These are phyloP conservation scores for Lagopus leucura DNA, from an alignment of 2,113 vertebrate genomes.

Conservation along the genomic window DNA sequence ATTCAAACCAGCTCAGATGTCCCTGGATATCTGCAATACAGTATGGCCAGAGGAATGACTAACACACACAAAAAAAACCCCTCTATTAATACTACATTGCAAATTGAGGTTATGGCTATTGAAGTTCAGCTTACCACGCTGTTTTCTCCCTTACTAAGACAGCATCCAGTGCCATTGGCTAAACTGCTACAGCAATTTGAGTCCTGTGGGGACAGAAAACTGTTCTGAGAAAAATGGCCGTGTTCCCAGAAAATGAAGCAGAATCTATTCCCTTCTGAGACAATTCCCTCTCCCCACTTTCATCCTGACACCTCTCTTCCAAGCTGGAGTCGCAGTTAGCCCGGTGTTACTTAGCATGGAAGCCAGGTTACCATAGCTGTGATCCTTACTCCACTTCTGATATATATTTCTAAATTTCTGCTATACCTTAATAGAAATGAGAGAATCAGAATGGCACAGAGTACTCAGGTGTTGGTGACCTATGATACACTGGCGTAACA, in stretches of 20 bases:
- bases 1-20: background rate
- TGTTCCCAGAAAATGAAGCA: background rate
- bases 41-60: background rate
- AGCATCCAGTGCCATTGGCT: constrained; percentile 79
- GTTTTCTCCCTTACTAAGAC: constrained; percentile 69
- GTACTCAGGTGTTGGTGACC: background rate
- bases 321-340: background rate
- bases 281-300: background rate
- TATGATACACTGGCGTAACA: background rate
- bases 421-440: background rate
- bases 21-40: background rate
- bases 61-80: background rate
- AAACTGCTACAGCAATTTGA: constrained; percentile 81
- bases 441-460: background rate
- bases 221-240: background rate
- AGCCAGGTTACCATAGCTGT: background rate
- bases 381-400: background rate
- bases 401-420: background rate
- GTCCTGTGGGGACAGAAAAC: constrained; percentile 61
- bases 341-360: background rate
- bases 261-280: background rate
- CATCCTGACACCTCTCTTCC: background rate
- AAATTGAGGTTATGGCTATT: background rate
- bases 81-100: background rate
- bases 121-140: constrained; percentile 35